Conservation (phyloP, 2,797 vertebrate genomes). For the Brachyrhaphis roseni region DNA sequence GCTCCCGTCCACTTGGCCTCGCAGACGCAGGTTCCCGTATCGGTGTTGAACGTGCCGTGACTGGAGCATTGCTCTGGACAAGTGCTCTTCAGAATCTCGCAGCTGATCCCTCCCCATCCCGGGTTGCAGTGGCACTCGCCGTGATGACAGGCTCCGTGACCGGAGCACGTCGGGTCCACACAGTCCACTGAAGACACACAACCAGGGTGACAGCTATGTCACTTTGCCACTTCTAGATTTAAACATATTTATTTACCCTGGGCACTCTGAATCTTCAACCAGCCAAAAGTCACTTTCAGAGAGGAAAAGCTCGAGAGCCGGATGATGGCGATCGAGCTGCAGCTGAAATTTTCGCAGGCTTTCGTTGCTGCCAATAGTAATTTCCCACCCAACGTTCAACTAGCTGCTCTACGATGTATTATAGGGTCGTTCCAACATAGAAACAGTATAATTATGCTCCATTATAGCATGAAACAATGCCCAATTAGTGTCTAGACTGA, state of each 20-base stretch:
- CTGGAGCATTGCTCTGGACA: constrained; percentile 97
- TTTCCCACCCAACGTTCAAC: constrained; percentile 55
- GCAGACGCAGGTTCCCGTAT: constrained; percentile 90
- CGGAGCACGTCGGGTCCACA: constrained; percentile 90
- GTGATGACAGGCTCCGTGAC: constrained; percentile 92
- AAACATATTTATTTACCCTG: constrained; percentile 39
- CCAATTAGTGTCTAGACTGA: constrained; percentile 66
- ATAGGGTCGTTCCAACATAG: constrained; percentile 51
- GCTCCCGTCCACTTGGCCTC: constrained; percentile 94
- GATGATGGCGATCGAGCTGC: constrained; percentile 32
- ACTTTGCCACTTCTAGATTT: constrained; percentile 39
- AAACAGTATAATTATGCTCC: constrained; percentile 67
- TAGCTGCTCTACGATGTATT: constrained; percentile 51
- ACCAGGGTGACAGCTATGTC: constrained; percentile 22
- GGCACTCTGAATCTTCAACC: constrained; percentile 27
- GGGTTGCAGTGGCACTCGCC: constrained; percentile 96
- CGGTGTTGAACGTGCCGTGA: constrained; percentile 91
- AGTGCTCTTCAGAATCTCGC: constrained; percentile 92
- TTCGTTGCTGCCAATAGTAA: constrained; percentile 44
- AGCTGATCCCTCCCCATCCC: constrained; percentile 92
- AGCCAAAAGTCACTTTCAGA: constrained; percentile 35
- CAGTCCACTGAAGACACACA: constrained; percentile 86
- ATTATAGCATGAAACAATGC: constrained; percentile 62
- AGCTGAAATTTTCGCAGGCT: constrained; percentile 31
- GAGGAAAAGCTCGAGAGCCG: constrained; percentile 19